Evolutionary conservation across 2,797 vertebrate species (phyloP).

Genomic region (Dendrocincla fuliginosa): DNA sequence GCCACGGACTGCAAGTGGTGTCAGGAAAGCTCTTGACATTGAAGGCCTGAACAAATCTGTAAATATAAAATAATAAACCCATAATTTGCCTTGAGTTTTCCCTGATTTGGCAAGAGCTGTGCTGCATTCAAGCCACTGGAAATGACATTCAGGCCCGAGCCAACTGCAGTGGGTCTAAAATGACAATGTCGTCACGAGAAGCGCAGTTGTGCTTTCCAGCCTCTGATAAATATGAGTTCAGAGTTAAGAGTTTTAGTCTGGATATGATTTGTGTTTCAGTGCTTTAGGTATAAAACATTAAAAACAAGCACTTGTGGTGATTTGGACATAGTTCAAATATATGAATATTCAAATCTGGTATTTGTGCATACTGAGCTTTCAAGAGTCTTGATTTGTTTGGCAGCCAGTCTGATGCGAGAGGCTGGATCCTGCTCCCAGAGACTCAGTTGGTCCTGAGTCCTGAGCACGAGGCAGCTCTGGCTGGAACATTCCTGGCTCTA

Average conservation of each 20-base stretch:
- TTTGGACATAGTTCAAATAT: conserved; percentile 11
- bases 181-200: background rate
- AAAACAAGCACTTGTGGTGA: conserved; percentile 15
- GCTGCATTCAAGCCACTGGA: background rate
- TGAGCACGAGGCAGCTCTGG: conserved; percentile 35
- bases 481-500: conserved; percentile 8
- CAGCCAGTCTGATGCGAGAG: background rate
- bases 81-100: background rate
- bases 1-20: background rate
- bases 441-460: background rate
- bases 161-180: background rate
- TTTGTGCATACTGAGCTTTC: conserved; percentile 14
- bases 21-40: background rate
- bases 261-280: background rate
- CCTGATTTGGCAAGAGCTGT: background rate
- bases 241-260: background rate
- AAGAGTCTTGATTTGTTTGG: conserved; percentile 38
- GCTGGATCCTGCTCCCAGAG: background rate
- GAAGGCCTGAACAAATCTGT: background rate
- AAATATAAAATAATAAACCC: background rate
- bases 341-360: conserved; percentile 43
- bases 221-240: background rate
- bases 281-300: background rate
- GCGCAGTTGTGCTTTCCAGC: background rate
- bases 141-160: background rate